Conservation (phyloP, 2,888 invertebrate species). For the Rhaphigaster nebulosa region DNA sequence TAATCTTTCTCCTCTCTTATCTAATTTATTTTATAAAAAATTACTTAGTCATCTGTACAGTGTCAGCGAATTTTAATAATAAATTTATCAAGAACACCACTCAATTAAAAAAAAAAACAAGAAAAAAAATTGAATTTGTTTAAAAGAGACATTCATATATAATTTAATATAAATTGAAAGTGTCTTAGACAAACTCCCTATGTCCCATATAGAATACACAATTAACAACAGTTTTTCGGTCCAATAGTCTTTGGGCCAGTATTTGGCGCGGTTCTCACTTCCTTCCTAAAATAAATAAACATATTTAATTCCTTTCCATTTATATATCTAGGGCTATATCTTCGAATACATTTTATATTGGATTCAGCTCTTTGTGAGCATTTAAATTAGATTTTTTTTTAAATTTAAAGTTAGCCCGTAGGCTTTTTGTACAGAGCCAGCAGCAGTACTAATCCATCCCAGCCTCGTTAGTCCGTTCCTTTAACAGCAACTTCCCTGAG, state of each 20-base stretch:
- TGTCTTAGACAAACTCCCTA: background rate
- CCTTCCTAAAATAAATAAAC: constrained; percentile 49
- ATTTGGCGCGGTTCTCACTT: constrained; percentile 38
- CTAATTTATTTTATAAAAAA: background rate
- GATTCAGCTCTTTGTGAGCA: background rate
- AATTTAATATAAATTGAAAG: background rate
- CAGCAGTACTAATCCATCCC: too few relatives aligned
- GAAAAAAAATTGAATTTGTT: background rate
- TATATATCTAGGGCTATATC: background rate
- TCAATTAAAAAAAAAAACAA: background rate
- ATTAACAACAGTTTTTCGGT: constrained; percentile 50
- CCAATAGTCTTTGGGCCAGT: constrained; percentile 23
- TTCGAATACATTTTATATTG: background rate
- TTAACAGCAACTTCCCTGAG: too few relatives aligned
- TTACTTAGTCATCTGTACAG: background rate
- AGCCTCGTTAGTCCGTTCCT: too few relatives aligned
- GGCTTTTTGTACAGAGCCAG: too few relatives aligned
- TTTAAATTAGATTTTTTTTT: background rate
- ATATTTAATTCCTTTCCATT: constrained; percentile 33
- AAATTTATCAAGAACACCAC: background rate
- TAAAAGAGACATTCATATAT: background rate
- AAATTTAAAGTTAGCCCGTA: background rate
- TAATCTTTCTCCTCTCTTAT: background rate
- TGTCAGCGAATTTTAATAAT: background rate
- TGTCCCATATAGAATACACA: background rate